Evolutionary conservation across 1,140 invertebrate species (phyloP).

Genomic region (Lordiphosa clarofinis): DNA sequence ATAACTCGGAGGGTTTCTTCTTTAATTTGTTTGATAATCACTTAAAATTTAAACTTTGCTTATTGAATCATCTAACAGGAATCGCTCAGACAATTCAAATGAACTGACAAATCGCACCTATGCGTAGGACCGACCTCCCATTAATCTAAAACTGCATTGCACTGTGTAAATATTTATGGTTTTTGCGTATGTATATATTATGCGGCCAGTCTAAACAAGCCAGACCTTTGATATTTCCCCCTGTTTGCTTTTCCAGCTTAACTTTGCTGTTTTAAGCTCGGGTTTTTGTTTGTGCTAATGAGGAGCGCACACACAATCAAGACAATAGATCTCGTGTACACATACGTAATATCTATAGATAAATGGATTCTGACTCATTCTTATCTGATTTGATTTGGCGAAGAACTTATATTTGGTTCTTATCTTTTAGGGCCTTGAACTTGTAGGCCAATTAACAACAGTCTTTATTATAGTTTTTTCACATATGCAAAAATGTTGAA

Average conservation of each 20-base stretch:
- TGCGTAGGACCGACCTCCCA: conserved; percentile 1
- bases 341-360: not conserved
- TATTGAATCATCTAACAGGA: too few species aligned
- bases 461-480: not conserved
- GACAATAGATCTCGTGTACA: conserved; percentile 2
- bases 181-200: conserved; percentile 1
- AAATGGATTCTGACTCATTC: conserved; percentile 22
- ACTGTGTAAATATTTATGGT: conserved; percentile 6
- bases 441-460: conserved; percentile 7
- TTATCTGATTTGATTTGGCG: conserved; percentile 18
- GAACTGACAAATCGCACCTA: too few species aligned
- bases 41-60: too few species aligned
- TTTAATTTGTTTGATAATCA: too few species aligned
- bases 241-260: conserved; percentile 11
- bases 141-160: not conserved
- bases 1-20: too few species aligned
- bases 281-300: conserved; percentile 22
- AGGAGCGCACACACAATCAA: conserved; percentile 10
- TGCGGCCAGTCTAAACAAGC: conserved; percentile 5
- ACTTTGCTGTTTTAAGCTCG: conserved; percentile 1
- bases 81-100: too few species aligned
- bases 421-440: conserved; percentile 10
- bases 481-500: not conserved
- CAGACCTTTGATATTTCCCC: conserved; percentile 23
- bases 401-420: conserved; percentile 2